phyloP scores from a whole-genome alignment of 2,113 vertebrate species.

The Peucedramus taeniatus region DNA sequence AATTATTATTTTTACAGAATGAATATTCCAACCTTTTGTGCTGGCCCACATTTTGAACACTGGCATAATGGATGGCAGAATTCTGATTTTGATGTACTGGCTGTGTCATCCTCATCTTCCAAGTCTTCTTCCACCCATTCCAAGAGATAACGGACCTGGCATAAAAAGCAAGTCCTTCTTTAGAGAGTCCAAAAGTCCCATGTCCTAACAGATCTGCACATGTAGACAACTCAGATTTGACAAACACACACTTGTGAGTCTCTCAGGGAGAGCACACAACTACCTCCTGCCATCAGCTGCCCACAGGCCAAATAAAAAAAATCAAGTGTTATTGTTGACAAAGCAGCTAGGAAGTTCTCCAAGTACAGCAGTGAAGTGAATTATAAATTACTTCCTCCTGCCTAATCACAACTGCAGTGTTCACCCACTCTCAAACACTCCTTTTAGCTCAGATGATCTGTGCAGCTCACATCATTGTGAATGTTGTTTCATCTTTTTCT shows the following conservation, averaged over 20 bases:
- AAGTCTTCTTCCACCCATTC: conserved; percentile 89
- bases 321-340: background rate
- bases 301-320: background rate
- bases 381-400: background rate
- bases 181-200: background rate
- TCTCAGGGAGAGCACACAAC: background rate
- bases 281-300: background rate
- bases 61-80: conserved; percentile 95
- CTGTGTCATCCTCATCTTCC: conserved; percentile 75
- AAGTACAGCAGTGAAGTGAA: background rate
- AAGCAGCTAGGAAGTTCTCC: background rate
- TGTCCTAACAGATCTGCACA: background rate
- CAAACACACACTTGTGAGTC: background rate
- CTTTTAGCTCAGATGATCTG: background rate
- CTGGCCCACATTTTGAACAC: conserved; percentile 85
- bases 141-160: conserved; percentile 91
- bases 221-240: background rate
- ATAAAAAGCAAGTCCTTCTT: background rate
- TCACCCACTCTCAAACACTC: background rate
- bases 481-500: background rate
- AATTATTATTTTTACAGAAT: background rate
- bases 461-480: background rate
- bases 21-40: conserved; percentile 82
- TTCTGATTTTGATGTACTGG: conserved; percentile 37
- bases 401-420: background rate